Conservation (phyloP, 2,113 vertebrate genomes). For the Hydropotes inermis region DNA sequence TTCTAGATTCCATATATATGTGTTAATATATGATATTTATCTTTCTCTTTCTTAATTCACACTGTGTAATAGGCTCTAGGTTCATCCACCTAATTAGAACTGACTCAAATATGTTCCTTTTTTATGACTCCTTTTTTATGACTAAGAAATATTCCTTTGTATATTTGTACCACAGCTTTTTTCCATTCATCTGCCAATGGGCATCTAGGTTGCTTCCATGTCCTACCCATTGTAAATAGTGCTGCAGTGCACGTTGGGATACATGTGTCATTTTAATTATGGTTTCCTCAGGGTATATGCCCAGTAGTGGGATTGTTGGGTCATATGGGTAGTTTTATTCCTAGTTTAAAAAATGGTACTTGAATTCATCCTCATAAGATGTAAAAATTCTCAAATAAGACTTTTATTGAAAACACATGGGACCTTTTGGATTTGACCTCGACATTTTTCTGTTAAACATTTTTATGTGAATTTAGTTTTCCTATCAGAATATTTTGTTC, state of each 20-base stretch:
- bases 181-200: background rate
- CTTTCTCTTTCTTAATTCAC: background rate
- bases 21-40: background rate
- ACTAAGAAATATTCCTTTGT: background rate
- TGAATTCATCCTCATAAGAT: background rate
- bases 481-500: background rate
- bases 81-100: background rate
- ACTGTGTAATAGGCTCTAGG: background rate
- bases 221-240: background rate
- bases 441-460: background rate
- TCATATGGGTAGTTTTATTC: background rate
- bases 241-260: background rate
- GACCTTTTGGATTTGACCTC: background rate
- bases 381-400: background rate
- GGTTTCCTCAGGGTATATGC: background rate
- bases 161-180: background rate
- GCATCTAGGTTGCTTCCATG: background rate
- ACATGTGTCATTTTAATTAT: background rate
- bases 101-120: background rate
- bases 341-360: background rate
- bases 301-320: background rate
- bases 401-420: background rate
- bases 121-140: background rate
- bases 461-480: background rate
- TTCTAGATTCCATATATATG: background rate